phyloP scores from a whole-genome alignment of 2,888 invertebrate species.

The Teleiodes luculella region DNA sequence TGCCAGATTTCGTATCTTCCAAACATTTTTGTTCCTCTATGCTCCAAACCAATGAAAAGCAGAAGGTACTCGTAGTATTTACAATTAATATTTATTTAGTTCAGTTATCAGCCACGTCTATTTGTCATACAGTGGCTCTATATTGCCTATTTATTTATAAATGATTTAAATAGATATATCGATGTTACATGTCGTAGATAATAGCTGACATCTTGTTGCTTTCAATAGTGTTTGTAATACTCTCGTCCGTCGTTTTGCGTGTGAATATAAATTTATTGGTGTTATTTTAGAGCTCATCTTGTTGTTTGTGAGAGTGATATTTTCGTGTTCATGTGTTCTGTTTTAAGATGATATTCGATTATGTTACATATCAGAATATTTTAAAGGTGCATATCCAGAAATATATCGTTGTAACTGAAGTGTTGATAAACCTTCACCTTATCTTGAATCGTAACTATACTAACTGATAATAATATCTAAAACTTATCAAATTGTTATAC shows the following conservation, averaged over 20 bases:
- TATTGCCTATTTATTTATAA: slow-evolving; percentile 4
- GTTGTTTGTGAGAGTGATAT: background rate
- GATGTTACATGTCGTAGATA: slow-evolving; percentile 45
- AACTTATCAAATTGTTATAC: background rate
- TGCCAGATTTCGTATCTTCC: too few species aligned
- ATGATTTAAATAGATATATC: slow-evolving; percentile 24
- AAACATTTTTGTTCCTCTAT: too few species aligned
- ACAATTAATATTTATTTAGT: too few species aligned
- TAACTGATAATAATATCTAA: background rate
- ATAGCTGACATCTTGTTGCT: slow-evolving; percentile 33
- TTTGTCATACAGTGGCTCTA: too few species aligned
- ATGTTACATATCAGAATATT: background rate
- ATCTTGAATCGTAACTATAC: too few species aligned
- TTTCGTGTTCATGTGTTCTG: background rate
- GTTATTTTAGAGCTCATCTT: background rate
- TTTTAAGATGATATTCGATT: background rate
- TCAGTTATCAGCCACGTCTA: too few species aligned
- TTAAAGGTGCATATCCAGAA: background rate
- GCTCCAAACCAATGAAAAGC: too few species aligned
- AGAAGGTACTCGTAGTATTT: too few species aligned
- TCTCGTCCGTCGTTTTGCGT: background rate
- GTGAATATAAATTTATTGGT: background rate
- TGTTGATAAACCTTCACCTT: too few species aligned
- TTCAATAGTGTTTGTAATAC: slow-evolving; percentile 14
- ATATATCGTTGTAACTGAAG: background rate